Percentiles rank a stretch among this genome's conserved stretches.
Conservation (phyloP, 2,888 invertebrate species). For the Epinotia nisella region DNA sequence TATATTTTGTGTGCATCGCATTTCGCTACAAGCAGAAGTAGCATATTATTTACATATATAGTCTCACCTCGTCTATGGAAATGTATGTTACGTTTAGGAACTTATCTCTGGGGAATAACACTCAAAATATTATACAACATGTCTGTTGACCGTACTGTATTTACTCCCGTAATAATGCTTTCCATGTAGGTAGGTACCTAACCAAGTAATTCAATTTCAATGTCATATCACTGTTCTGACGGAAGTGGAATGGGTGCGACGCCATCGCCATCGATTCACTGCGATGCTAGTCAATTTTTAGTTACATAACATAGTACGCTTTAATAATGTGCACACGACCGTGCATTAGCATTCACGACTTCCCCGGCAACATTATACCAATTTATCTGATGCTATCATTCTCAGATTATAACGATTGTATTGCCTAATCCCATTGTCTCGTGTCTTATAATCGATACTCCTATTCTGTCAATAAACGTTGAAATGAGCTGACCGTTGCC, state of each 20-base stretch:
- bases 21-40: background rate
- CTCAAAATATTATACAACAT: no score
- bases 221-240: background rate
- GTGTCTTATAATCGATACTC: conserved; percentile 57
- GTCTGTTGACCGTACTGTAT: background rate
- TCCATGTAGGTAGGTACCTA: no score
- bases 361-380: conserved; percentile 63
- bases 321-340: conserved; percentile 75
- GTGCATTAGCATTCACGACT: conserved; percentile 72
- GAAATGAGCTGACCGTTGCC: conserved; percentile 26
- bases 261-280: background rate
- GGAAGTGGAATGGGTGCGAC: background rate
- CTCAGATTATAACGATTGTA: conserved; percentile 53
- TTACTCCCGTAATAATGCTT: background rate
- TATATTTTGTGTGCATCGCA: background rate
- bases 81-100: no score
- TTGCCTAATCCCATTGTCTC: conserved; percentile 68
- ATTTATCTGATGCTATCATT: conserved; percentile 69
- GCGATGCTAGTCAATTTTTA: background rate
- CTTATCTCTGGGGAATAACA: no score
- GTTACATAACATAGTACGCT: conserved; percentile 46
- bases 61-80: no score
- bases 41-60: no score
- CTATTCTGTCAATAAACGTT: conserved; percentile 50
- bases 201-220: background rate